Evolutionary conservation across 1,140 invertebrate species (phyloP).

Genomic region (Oedothorax gibbosus): DNA sequence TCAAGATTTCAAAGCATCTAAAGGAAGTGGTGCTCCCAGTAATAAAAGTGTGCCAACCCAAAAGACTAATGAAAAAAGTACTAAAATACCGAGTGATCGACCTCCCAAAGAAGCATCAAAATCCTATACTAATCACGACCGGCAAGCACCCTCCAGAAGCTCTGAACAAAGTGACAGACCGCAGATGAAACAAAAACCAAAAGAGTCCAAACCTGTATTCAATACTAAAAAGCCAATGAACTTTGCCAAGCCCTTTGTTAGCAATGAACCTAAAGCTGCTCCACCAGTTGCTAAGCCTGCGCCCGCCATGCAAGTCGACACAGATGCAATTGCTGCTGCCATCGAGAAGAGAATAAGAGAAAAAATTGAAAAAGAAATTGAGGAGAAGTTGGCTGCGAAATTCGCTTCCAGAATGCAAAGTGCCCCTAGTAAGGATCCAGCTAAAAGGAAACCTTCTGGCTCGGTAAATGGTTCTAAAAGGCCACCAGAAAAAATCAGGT

Average conservation of each 20-base stretch:
- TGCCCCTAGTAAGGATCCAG: neutral
- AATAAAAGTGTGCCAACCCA: neutral
- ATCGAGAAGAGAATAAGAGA: conserved; percentile 21
- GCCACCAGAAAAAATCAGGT: neutral
- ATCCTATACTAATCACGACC: neutral
- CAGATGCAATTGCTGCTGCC: conserved; percentile 1
- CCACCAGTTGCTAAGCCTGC: neutral
- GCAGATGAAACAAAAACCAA: too few species aligned
- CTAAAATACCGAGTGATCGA: neutral
- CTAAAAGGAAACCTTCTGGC: conserved; percentile 1
- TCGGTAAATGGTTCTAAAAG: neutral
- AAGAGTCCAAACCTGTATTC: too few species aligned
- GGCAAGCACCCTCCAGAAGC: neutral
- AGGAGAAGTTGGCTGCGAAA: conserved; percentile 28
- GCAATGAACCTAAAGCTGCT: conserved; percentile 22
- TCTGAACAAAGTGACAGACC: neutral
- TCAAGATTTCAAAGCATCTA: conserved; percentile 8
- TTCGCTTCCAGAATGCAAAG: neutral
- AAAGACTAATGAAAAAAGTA: conserved; percentile 29
- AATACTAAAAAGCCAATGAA: neutral
- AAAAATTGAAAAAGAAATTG: conserved; percentile 34
- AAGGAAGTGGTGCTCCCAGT: conserved; percentile 5
- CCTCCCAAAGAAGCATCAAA: neutral
- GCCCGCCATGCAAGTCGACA: neutral
- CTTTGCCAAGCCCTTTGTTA: neutral